These are phyloP conservation scores for Strigops habroptila DNA, from an alignment of 2,113 vertebrate genomes.

Conservation along the genomic window DNA sequence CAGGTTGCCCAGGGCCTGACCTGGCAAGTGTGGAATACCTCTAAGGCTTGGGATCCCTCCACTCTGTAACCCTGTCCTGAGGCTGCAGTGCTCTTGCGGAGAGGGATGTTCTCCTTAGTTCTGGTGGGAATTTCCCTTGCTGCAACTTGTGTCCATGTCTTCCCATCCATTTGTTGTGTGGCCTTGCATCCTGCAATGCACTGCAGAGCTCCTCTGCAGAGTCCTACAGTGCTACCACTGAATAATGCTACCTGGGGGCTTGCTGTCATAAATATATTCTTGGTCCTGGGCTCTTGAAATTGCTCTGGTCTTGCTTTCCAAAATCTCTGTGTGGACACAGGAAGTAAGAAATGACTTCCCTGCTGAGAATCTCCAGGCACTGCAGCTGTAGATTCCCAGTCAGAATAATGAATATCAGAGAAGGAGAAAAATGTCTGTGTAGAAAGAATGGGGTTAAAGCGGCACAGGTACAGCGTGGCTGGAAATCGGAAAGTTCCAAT, in stretches of 20 bases:
- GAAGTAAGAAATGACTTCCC: not conserved
- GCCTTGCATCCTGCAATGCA: not conserved
- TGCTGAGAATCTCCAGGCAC: not conserved
- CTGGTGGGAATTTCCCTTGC: not conserved
- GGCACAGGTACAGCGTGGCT: not conserved
- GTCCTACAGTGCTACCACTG: not conserved
- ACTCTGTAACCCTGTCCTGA: not conserved
- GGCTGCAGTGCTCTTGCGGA: not conserved
- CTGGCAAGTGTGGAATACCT: not conserved
- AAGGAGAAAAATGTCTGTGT: not conserved
- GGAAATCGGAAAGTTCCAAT: not conserved
- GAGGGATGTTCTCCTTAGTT: not conserved
- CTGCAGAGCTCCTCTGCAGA: not conserved
- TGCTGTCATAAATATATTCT: not conserved
- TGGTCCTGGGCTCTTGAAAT: not conserved
- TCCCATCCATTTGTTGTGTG: not conserved
- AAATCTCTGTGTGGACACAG: not conserved
- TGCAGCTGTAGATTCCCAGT: not conserved
- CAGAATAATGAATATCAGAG: not conserved
- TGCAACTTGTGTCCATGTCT: not conserved
- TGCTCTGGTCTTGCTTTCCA: not conserved
- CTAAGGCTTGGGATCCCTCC: not conserved
- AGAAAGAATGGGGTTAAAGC: not conserved
- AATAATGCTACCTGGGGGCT: not conserved
- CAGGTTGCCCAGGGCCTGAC: not conserved